These are phyloP conservation scores for Antedon mediterranea DNA, from an alignment of 53 echinoderm and acorn worm genomes.

Conservation along the genomic window DNA sequence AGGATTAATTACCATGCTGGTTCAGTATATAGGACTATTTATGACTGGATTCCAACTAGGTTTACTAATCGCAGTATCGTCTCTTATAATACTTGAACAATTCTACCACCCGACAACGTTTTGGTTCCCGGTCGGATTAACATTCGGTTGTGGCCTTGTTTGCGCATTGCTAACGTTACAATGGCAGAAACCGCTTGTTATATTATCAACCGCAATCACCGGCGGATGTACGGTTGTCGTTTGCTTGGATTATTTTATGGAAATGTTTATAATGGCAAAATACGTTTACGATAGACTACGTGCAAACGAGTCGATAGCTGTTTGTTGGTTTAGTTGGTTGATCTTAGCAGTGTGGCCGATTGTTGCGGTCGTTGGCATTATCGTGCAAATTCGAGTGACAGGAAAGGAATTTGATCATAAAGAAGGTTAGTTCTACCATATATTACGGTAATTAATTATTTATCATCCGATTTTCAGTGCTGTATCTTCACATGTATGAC, in stretches of 20 bases:
- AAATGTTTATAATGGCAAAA: conserved; percentile 75
- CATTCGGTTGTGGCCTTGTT: conserved; percentile 41
- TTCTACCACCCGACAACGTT: conserved; percentile 31
- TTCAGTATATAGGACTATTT: conserved; percentile 83
- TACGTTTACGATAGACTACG: conserved; percentile 77
- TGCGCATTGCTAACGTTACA: conserved; percentile 72
- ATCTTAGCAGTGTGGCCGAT: conserved; percentile 86
- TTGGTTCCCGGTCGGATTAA: conserved; percentile 33
- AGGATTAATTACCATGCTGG: conserved; percentile 87
- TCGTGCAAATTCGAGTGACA: conserved; percentile 75
- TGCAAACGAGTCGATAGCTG: conserved; percentile 33
- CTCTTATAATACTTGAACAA: conserved; percentile 59
- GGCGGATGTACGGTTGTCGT: conserved; percentile 75
- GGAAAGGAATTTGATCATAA: conserved; percentile 76
- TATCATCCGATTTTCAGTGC: too few relatives aligned
- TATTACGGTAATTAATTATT: too few relatives aligned
- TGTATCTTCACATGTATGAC: too few relatives aligned
- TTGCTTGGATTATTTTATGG: conserved; percentile 85
- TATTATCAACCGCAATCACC: conserved; percentile 55
- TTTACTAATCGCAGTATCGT: conserved; percentile 43
- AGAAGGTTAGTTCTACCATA: conserved; percentile 40
- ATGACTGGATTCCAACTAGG: conserved; percentile 92
- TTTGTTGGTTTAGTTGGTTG: conserved; percentile 96
- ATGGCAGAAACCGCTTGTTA: conserved; percentile 55
- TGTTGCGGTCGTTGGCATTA: conserved; percentile 52